Evolutionary conservation across 2,797 vertebrate genomes (phyloP).

Genomic region (Phylloscopus collybita): DNA sequence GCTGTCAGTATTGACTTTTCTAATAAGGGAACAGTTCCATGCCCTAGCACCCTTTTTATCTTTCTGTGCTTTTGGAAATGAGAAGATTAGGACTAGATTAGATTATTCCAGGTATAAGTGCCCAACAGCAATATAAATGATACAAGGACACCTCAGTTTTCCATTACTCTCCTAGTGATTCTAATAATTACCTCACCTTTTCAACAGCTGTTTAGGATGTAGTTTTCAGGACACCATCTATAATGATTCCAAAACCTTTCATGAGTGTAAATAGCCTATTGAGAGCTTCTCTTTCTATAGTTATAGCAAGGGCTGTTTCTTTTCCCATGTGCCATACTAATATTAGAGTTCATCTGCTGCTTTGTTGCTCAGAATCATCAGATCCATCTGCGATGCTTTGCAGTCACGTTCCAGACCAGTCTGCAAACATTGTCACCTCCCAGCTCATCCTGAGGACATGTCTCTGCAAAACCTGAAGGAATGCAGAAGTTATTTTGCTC

Average conservation of each 20-base stretch:
- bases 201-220: background rate
- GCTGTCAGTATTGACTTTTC: background rate
- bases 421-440: background rate
- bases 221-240: conserved; percentile 5
- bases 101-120: background rate
- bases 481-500: background rate
- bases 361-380: background rate
- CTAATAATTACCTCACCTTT: background rate
- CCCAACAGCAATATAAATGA: background rate
- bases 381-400: background rate
- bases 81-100: background rate
- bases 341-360: conserved; percentile 42
- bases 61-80: background rate
- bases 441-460: background rate
- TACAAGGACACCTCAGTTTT: background rate
- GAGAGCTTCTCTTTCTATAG: background rate
- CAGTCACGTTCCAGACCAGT: background rate
- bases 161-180: background rate
- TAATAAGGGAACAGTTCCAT: background rate
- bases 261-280: background rate
- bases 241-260: background rate
- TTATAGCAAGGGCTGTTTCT: background rate
- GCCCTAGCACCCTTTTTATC: background rate
- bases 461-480: background rate
- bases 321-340: background rate